Evolutionary conservation across 2,113 vertebrate species (phyloP), one percentile per base, ranked within the genome.

Genomic region (Sorex araneus): DNA sequence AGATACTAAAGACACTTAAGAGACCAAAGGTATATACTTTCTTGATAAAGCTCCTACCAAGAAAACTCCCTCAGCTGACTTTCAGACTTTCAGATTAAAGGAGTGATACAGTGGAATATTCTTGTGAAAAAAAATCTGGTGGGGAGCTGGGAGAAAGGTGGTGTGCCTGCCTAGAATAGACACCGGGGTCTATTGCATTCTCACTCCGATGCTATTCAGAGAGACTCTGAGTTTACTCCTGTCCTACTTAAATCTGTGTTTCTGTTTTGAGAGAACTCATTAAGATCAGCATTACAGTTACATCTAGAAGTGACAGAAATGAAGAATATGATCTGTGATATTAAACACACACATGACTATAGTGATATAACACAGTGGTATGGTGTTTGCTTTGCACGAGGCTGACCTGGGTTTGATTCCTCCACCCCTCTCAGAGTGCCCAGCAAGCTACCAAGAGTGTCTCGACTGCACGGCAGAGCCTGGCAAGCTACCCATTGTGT

Each of bases 81-180:
- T 18, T 47, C 69, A 82, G 27, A 85, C n/a, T 67, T 18, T 47
- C 69, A 82, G 30, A 94, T 78, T 67, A 50, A 69, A 93, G 23
- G 54, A 82, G 36, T 25, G 6, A 15, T 47, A 21, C 8, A 60
- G 70, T 13, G 6, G 57, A 66, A 81, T 77, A 54, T 67, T 84
- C 43, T 71, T 77, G 30, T 36, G 15, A 36, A 19, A 64, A 32
- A 71, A 79, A 60, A 60, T 27, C 13, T 32, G 70, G n/a, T 47
- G 23, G 32, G 12, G n/a, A 77, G 16, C 54, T n/a, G n/a, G 7
- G 2, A 76, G 10, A 79, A 84, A 60, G 18, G 57, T 60, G 23
- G 12, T n/a, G 13, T 66, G 19, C 28, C 64, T 87, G 89, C 28
- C n/a, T 36, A 60, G n/a, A 66, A 77, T 0, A 82, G 70, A 82